Percentiles rank a stretch among this genome's conserved stretches.
phyloP scores from a whole-genome alignment of 2,113 vertebrate species.

The Heterotilapia buettikoferi region DNA sequence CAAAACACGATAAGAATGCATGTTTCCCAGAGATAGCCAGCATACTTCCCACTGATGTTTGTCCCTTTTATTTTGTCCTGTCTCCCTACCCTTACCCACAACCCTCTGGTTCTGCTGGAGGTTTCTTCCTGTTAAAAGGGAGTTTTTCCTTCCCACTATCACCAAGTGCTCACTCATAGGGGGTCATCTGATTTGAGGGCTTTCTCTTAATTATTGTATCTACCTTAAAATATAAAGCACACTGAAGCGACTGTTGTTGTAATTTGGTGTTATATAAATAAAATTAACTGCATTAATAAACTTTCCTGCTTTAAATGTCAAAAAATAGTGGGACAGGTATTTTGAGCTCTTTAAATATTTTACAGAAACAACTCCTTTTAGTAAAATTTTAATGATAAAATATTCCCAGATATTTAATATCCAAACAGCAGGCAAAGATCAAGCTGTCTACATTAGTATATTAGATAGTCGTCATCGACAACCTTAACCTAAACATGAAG shows the following conservation, averaged over 20 bases:
- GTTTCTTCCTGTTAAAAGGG: neutral
- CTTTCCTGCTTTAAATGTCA: neutral
- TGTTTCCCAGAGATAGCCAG: neutral
- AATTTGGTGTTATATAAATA: neutral
- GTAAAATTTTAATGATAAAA: neutral
- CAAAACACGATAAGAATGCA: neutral
- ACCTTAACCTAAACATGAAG: neutral
- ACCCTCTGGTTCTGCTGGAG: neutral
- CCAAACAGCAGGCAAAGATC: neutral
- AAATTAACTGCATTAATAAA: neutral
- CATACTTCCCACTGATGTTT: neutral
- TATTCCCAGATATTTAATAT: neutral
- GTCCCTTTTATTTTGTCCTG: neutral
- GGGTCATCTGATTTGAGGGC: neutral
- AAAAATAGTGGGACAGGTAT: neutral
- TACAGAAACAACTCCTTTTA: neutral
- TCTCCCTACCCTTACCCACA: neutral
- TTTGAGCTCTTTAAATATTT: neutral
- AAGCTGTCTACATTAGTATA: neutral
- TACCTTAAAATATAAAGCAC: neutral
- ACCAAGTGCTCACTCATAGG: neutral
- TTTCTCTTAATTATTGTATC: neutral
- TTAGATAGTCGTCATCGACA: neutral
- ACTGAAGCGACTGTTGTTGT: fast-evolving
- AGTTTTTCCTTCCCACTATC: neutral